A percentile compares a stretch with the other conserved stretches of the same genome.
Conservation (phyloP, 2,888 invertebrate species). For the Halictus ligatus region DNA sequence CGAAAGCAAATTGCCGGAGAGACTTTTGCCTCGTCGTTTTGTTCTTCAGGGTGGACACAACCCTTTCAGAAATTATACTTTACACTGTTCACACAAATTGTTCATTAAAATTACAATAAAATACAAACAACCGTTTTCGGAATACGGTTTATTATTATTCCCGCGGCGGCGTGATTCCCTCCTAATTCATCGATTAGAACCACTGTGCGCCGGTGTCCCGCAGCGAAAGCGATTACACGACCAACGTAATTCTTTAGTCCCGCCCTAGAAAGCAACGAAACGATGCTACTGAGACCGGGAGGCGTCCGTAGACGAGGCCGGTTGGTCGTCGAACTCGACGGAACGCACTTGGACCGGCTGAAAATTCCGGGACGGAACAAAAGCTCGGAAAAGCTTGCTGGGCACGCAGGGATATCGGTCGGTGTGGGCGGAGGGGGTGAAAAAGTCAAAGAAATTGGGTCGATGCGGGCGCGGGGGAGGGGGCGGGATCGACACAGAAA, state of each 20-base stretch:
- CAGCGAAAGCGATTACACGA: neutral
- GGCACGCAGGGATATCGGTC: conserved; percentile 1
- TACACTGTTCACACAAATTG: too few species aligned
- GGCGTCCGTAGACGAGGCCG: neutral
- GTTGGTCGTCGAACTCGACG: neutral
- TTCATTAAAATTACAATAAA: too few species aligned
- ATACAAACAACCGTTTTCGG: too few species aligned
- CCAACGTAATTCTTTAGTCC: neutral
- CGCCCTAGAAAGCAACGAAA: neutral
- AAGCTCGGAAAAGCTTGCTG: neutral
- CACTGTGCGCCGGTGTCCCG: neutral
- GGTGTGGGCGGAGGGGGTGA: neutral
- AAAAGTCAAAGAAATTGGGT: conserved; percentile 11
- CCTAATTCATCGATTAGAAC: too few species aligned
- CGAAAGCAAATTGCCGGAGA: too few species aligned
- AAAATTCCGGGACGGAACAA: neutral
- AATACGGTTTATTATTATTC: too few species aligned
- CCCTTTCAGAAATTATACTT: too few species aligned
- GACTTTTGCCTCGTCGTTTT: too few species aligned
- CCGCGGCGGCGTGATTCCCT: too few species aligned
- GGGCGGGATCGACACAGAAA: conserved; percentile 15
- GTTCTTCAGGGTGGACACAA: too few species aligned
- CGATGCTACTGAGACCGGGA: neutral
- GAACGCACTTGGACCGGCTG: neutral
- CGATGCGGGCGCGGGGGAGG: neutral